phyloP scores from a whole-genome alignment of 2,888 invertebrate species.

The Tenthredo livida region DNA sequence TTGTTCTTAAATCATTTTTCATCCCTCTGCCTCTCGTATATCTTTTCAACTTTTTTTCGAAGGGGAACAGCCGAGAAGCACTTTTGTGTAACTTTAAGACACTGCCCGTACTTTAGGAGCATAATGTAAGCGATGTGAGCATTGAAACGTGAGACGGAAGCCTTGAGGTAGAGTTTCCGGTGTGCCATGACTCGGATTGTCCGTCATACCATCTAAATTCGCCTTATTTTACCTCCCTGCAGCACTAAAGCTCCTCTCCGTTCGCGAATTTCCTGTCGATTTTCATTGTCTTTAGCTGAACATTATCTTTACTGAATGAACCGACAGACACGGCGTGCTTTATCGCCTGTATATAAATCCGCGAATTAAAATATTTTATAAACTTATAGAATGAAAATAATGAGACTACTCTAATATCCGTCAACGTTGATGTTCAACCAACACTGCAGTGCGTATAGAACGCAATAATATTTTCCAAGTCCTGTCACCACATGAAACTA shows the following conservation, averaged over 20 bases:
- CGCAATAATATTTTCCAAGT: constrained; percentile 1
- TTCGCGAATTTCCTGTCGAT: constrained; percentile 24
- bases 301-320: not conserved
- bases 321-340: not conserved
- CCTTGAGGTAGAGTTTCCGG: constrained; percentile 47
- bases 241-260: not conserved
- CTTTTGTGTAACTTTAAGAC: constrained; percentile 48
- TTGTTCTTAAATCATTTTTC: not conserved
- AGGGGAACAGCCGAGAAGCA: constrained; percentile 38
- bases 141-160: constrained; percentile 46
- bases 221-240: constrained; percentile 7
- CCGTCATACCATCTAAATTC: constrained; percentile 19
- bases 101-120: constrained; percentile 27
- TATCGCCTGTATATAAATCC: not conserved
- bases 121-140: constrained; percentile 46
- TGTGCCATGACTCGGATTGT: constrained; percentile 25
- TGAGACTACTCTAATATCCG: not conserved
- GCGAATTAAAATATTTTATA: not conserved
- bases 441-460: not conserved
- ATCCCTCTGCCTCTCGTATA: not conserved
- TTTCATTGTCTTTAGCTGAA: constrained; percentile 11
- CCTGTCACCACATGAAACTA: constrained; percentile 26
- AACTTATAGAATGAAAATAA: not conserved
- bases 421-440: not conserved
- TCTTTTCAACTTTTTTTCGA: not conserved